phyloP scores from a whole-genome alignment of 2,888 invertebrate species.

The Bhutanitis thaidina region DNA sequence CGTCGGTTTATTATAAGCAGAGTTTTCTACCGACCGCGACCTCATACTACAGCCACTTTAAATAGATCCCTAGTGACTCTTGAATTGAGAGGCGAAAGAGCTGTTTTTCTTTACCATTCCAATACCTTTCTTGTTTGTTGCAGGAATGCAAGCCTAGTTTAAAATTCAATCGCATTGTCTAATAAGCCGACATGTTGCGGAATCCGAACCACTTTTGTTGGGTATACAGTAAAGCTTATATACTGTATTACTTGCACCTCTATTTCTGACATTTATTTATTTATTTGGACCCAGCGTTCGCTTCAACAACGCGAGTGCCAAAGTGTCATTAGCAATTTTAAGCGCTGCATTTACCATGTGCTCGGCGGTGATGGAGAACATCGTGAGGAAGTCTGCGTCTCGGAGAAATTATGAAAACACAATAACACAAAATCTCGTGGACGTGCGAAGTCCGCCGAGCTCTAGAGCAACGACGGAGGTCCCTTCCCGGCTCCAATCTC shows the following conservation, averaged over 20 bases:
- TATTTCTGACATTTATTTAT: no score
- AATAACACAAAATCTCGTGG: no score
- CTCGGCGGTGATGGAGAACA: no score
- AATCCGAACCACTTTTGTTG: constrained; percentile 8
- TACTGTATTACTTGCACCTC: not conserved
- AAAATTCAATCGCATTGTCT: constrained; percentile 12
- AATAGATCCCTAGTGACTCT: not conserved
- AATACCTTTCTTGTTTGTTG: not conserved
- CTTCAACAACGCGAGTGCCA: no score
- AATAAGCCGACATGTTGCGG: constrained; percentile 3
- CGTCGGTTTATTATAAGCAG: not conserved
- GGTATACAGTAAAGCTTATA: not conserved
- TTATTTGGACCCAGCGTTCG: no score
- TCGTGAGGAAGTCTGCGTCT: no score
- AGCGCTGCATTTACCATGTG: no score
- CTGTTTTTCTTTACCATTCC: not conserved
- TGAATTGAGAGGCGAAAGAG: not conserved
- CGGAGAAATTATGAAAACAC: no score
- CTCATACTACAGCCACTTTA: not conserved
- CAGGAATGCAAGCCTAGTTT: constrained; percentile 8
- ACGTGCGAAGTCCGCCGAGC: no score
- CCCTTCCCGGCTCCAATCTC: no score
- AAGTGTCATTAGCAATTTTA: no score
- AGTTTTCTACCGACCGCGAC: not conserved
- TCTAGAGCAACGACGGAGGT: no score